Evolutionary conservation across 2,888 invertebrate genomes (phyloP), one percentile per base, ranked within the genome.

Genomic region (Erannis defoliaria): DNA sequence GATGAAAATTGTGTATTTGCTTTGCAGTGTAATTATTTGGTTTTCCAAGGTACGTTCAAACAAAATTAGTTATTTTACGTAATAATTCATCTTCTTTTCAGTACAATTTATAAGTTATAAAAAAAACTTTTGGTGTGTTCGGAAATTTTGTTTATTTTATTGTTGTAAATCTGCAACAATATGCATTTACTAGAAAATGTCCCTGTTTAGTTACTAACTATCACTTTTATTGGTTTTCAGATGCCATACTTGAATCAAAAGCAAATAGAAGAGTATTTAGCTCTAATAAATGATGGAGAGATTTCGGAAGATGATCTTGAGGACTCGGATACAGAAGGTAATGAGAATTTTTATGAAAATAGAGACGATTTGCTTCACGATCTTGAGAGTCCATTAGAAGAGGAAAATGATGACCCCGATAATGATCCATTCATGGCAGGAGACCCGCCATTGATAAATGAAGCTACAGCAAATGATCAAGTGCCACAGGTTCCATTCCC

Each of bases 251-350:
- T 76, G 72, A 74, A 71, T 75, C 49, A 58, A 67, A 74, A 67
- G 68, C 53, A 76, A 55, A 74, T 74, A 71, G 71, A 76, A 74
- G 64, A 75, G 43, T 75, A 74, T 74, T 76, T 76, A 72, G 74
- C 73, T 55, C 65, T 58, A 71, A 74, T 75, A 35, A 67, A 74
- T 66, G 70, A 75, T 49, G 72, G 72, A 64, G 73, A 73, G 60
- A 76, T 50, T 35, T 75, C 74, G 43, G 75, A 75, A 73, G 74
- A 73, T 72, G 75, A 73, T 62, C n/a, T n/a, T n/a, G n/a, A n/a
- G n/a, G n/a, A n/a, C n/a, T n/a, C n/a, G n/a, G n/a, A n/a, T n/a
- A n/a, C n/a, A n/a, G n/a, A n/a, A n/a, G n/a, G n/a, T n/a, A n/a
- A n/a, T n/a, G n/a, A n/a, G n/a, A n/a, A n/a, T n/a, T n/a, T n/a